Percentiles rank a stretch among this genome's conserved stretches.
Evolutionary conservation across 2,888 invertebrate species (phyloP).

Genomic region (Didymodactylos carnosus): DNA sequence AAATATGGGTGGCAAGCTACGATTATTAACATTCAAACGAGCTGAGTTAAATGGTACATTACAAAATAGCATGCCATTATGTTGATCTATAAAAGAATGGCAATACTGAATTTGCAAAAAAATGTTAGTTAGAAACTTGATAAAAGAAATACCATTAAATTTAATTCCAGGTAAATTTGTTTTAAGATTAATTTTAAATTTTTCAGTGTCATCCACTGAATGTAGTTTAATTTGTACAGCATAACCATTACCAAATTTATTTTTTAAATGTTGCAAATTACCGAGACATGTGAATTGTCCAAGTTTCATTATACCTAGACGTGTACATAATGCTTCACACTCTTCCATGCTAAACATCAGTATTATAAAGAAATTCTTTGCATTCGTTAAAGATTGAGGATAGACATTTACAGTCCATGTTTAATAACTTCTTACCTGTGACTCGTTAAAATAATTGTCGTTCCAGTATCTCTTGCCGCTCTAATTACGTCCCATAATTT

Average conservation of each 20-base stretch:
- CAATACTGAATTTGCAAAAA: not conserved
- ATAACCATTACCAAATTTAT: not conserved
- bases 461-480: slow-evolving; percentile 25
- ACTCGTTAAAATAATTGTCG: slow-evolving; percentile 31
- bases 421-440: slow-evolving; percentile 20
- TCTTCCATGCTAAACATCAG: slow-evolving; percentile 4
- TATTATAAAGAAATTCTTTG: not conserved
- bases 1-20: not conserved
- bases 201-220: not conserved
- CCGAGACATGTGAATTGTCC: not conserved
- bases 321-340: slow-evolving; percentile 10
- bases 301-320: not conserved
- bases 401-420: not conserved
- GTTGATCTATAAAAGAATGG: not conserved
- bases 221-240: not conserved
- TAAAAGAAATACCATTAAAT: not conserved
- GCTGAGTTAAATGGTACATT: not conserved
- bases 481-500: slow-evolving; percentile 33
- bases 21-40: not conserved
- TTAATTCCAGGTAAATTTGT: not conserved
- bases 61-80: not conserved
- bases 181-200: not conserved
- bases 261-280: not conserved
- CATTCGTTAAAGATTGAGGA: not conserved
- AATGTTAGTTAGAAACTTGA: too few species aligned